These are phyloP conservation scores for Tribolium madens DNA, from an alignment of 1,140 invertebrate genomes.

Conservation along the genomic window DNA sequence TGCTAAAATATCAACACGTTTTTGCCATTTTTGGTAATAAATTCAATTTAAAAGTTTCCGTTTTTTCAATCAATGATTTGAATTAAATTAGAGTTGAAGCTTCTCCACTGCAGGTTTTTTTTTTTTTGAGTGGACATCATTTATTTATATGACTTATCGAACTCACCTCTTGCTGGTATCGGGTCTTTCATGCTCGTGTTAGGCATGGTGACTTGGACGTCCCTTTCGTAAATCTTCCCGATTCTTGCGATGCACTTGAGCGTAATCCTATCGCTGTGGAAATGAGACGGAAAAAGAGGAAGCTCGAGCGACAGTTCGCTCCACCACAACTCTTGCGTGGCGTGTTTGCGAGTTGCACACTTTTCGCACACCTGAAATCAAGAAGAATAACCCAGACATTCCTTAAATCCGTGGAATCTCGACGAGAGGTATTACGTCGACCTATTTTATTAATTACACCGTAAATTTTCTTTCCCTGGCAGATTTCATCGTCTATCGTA, in stretches of 20 bases:
- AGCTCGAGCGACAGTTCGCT: slow-evolving; percentile 62
- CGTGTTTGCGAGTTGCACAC: slow-evolving; percentile 59
- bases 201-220: slow-evolving; percentile 68
- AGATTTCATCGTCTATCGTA: background rate
- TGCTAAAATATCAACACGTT: no score
- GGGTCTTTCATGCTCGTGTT: slow-evolving; percentile 70
- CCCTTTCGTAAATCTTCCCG: slow-evolving; percentile 69
- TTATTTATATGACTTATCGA: slow-evolving; percentile 10
- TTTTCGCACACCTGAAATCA: slow-evolving; percentile 64
- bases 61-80: no score
- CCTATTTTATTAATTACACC: slow-evolving; percentile 18
- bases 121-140: background rate
- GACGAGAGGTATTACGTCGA: background rate
- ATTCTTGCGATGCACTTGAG: slow-evolving; percentile 71
- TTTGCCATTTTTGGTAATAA: no score
- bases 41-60: no score
- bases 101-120: no score
- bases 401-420: background rate
- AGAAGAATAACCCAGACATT: slow-evolving; percentile 24
- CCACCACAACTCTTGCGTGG: slow-evolving; percentile 59
- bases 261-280: slow-evolving; percentile 65
- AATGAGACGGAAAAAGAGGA: slow-evolving; percentile 63
- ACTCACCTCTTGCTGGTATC: slow-evolving; percentile 71
- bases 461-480: background rate
- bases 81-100: no score